These are phyloP conservation scores for Apamea anceps DNA, from an alignment of 2,888 invertebrate genomes.

Conservation along the genomic window DNA sequence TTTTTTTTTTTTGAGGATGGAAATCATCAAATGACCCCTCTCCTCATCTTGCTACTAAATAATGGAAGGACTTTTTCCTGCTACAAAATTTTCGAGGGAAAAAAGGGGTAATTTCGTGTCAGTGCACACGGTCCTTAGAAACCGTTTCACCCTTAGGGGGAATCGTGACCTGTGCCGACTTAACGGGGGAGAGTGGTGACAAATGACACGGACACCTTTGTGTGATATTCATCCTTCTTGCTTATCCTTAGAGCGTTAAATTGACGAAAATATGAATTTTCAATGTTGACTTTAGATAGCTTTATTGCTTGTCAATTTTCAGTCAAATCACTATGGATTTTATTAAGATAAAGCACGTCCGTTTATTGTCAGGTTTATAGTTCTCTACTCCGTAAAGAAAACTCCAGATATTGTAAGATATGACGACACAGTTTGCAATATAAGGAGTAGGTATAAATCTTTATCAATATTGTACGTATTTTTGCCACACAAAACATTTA, in stretches of 20 bases:
- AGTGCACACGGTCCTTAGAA: slow-evolving; percentile 63
- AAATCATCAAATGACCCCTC: too few species aligned
- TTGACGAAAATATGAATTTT: slow-evolving; percentile 43
- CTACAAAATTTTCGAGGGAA: slow-evolving; percentile 33
- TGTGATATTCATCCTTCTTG: slow-evolving; percentile 48
- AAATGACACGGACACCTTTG: slow-evolving; percentile 67
- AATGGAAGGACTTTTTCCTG: slow-evolving; percentile 33
- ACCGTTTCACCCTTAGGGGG: slow-evolving; percentile 64
- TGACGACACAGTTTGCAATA: not conserved
- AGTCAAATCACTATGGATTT: slow-evolving; percentile 11
- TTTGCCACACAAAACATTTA: not conserved
- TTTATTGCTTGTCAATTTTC: slow-evolving; percentile 21
- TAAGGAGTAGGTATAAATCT: not conserved
- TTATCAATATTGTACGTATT: not conserved
- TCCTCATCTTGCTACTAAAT: slow-evolving; percentile 26
- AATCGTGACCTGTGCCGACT: slow-evolving; percentile 72
- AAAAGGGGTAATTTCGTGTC: slow-evolving; percentile 58
- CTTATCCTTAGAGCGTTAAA: slow-evolving; percentile 36
- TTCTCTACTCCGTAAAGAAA: not conserved
- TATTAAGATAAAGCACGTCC: slow-evolving; percentile 5
- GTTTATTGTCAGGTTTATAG: not conserved
- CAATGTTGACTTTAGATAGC: slow-evolving; percentile 22
- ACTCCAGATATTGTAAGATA: not conserved
- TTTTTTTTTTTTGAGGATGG: too few species aligned
- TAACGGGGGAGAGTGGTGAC: slow-evolving; percentile 62